Evolutionary conservation across 2,113 vertebrate genomes (phyloP), one percentile per base, ranked within the genome.

Genomic region (Sigmodon hispidus): DNA sequence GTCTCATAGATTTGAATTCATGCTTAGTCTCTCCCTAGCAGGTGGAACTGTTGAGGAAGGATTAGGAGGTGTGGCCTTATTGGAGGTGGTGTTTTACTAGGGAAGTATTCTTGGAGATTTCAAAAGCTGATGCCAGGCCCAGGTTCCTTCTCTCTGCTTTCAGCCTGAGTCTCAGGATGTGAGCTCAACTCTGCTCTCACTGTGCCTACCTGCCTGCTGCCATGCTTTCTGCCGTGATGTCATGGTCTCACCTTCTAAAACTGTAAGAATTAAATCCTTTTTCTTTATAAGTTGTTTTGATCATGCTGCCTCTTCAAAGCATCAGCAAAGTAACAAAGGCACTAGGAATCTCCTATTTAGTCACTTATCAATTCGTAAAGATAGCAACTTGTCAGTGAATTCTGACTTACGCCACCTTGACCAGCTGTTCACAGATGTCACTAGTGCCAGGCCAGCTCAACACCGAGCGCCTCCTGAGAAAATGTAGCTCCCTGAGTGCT

Each of bases 301-400:
- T 61, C 24, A 43, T 83, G 69, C 3, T 43, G 24, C 80, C 55
- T 43, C 55, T 61, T 61, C 55, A 59, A 26, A 83, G 79, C 55
- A 59, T 16, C 22, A 81, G n/a, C 15, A 83, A 43, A 57, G 15
- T 43, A 31, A 57, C n/a, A 9, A 29, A 45, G 40, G 15, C 13
- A 45, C 29, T 77, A 15, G 72, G 48, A 59, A 7, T 89, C 86
- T 75, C 84, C 63, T 52, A 43, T 69, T 19, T 63, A 94, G 55
- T 67, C 63, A 48, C 81, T 86, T 89, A 57, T 13, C 91, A 84
- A 81, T 83, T 89, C 72, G 36, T 40, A 63, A 91, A 55, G 59
- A 43, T 22, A 43, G 63, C 84, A 65, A 45, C 83, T 73, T 50
- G 24, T 79, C 40, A n/a, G 22, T 22, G 21, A 69, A 75, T 85